Evolutionary conservation across 2,113 vertebrate species (phyloP), one percentile per base, ranked within the genome.

Genomic region (Peromyscus maniculatus): DNA sequence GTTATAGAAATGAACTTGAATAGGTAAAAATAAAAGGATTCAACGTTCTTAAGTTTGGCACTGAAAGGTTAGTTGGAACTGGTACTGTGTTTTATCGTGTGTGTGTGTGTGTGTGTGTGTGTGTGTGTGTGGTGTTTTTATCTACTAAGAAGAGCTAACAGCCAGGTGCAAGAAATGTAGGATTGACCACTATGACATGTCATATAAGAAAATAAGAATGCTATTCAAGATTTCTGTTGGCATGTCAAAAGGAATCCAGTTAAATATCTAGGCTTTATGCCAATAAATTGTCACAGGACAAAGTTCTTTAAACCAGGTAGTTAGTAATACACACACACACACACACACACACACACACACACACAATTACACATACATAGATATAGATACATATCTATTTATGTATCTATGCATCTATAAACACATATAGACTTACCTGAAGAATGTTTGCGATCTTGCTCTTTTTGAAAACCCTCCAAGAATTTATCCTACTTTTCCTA

Each of bases 131-230:
- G 36, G 36, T 62, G 7, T 26, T 28, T 57, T 22, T 93, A 0
- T 2, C 33, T 59, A 66, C 66, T 83, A 33, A 71, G 86, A 80
- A 66, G 7, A 91, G 52, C 24, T 82, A 74, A 21, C 0, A 83
- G 36, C 2, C 46, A 74, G 36, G 33, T 64, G 43, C 17, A 88
- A 66, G 26, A 59, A 75, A 89, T 1, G 0, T 15, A 71, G 95
- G 43, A 66, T 74, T 15, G 92, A 62, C 11, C 8, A 16, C 13
- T 22, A 28, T 91, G 74, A n/a, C 19, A 87, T 67, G 3, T 93
- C 72, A 86, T n/a, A 64, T 78, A 19, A 94, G 36, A 72, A 95
- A 96, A 84, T 21, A 91, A 91, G 8, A 15, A 59, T 91, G 39
- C 12, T 52, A 55, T 87, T 87, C 79, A 69, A 64, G 26, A 83